A percentile compares a stretch with the other conserved stretches of the same genome.
These are phyloP conservation scores for Lophotis ruficrista DNA, from an alignment of 2,113 vertebrate genomes.

Conservation along the genomic window DNA sequence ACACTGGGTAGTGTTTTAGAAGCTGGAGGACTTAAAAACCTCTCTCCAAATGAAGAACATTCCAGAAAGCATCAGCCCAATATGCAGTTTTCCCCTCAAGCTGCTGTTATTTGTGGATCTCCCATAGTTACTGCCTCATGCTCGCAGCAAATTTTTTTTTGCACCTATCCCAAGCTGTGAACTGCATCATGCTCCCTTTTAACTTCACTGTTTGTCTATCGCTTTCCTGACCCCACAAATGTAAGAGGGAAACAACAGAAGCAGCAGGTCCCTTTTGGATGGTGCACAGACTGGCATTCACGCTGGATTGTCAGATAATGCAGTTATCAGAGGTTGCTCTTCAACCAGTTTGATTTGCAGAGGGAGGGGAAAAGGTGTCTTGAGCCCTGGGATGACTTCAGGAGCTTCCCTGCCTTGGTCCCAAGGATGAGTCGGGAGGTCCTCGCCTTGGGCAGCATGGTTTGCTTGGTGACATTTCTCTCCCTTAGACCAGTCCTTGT, in stretches of 20 bases:
- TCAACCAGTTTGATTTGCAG: background rate
- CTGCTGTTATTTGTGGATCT: background rate
- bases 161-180: no score
- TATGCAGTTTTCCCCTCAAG: background rate
- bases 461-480: background rate
- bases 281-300: rapidly evolving
- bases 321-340: rapidly evolving
- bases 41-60: background rate
- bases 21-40: background rate
- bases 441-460: rapidly evolving
- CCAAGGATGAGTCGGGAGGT: rapidly evolving
- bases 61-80: background rate
- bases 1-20: background rate
- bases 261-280: background rate
- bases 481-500: background rate
- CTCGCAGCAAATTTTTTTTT: background rate
- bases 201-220: background rate
- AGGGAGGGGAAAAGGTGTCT: background rate
- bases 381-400: background rate
- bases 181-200: background rate
- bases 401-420: background rate
- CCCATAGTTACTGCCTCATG: background rate
- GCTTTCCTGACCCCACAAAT: background rate
- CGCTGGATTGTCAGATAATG: background rate
- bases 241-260: background rate